phyloP scores from a whole-genome alignment of 1,140 invertebrate species.

The Drosophila tristis region DNA sequence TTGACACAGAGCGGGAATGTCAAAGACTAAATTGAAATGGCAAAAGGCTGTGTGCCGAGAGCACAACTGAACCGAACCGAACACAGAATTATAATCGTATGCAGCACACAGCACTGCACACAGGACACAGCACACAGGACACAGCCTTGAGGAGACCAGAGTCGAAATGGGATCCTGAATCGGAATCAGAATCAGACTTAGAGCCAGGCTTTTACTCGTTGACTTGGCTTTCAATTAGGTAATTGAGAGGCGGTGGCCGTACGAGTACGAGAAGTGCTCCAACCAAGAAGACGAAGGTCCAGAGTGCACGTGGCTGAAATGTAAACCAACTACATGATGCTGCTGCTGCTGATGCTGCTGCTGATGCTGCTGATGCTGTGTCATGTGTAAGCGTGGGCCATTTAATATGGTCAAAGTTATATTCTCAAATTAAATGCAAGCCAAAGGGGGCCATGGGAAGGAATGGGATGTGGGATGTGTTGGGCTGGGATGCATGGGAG shows the following conservation, averaged over 20 bases:
- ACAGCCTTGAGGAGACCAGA: conserved; percentile 12
- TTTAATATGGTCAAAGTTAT: conserved; percentile 73
- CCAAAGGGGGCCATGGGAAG: not conserved
- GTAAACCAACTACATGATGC: conserved; percentile 31
- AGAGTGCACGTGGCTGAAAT: conserved; percentile 47
- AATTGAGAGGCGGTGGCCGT: conserved; percentile 63
- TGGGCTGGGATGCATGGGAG: conserved; percentile 2
- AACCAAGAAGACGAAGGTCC: conserved; percentile 40
- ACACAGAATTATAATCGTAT: conserved; percentile 70
- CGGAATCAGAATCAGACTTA: conserved; percentile 16
- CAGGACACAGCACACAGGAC: conserved; percentile 9
- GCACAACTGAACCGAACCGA: too few species aligned
- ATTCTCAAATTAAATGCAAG: conserved; percentile 68
- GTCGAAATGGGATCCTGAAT: conserved; percentile 19
- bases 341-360: not conserved
- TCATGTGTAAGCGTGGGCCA: conserved; percentile 52
- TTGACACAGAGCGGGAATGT: conserved; percentile 71
- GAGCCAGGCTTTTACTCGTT: conserved; percentile 31
- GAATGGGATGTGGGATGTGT: not conserved
- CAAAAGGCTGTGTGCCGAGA: conserved; percentile 39
- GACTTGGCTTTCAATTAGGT: conserved; percentile 74
- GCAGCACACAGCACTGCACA: conserved; percentile 7
- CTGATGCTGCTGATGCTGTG: conserved; percentile 12
- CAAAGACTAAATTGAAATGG: conserved; percentile 80
- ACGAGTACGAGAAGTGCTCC: too few species aligned